These are phyloP conservation scores for Misgurnus mizolepis DNA, from an alignment of 2,113 vertebrate species.

Conservation along the genomic window DNA sequence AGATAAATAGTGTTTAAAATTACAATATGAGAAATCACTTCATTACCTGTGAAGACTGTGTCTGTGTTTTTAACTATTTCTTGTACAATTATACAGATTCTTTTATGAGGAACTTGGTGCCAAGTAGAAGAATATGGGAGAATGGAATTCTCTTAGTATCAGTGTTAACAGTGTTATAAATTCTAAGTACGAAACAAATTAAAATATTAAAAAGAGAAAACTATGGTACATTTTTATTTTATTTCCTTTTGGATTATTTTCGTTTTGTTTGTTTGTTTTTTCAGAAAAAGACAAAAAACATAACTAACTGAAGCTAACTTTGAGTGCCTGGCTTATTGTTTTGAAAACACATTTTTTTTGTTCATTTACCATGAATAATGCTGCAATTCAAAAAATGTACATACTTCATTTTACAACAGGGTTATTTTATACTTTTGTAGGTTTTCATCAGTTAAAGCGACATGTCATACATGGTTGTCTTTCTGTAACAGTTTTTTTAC, in stretches of 20 bases:
- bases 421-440: constrained; percentile 98
- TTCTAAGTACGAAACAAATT: constrained; percentile 94
- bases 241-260: background rate
- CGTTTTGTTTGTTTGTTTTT: constrained; percentile 78
- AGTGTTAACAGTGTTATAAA: constrained; percentile 99
- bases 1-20: constrained; percentile 98
- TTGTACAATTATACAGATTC: constrained; percentile 99
- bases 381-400: constrained; percentile 97
- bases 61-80: constrained; percentile 99
- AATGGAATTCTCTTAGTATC: constrained; percentile 97
- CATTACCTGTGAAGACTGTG: constrained; percentile 99
- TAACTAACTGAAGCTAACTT: constrained; percentile 97
- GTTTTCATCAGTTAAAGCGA: constrained; percentile 84
- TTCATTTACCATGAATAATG: constrained; percentile 97
- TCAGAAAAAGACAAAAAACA: constrained; percentile 63
- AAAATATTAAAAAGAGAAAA: constrained; percentile 98
- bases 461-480: constrained; percentile 95
- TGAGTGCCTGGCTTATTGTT: constrained; percentile 90
- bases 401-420: constrained; percentile 98
- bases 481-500: constrained; percentile 96
- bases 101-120: constrained; percentile 99
- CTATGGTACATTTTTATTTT: constrained; percentile 95
- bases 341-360: constrained; percentile 72
- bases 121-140: constrained; percentile 95
- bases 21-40: constrained; percentile 94